A percentile compares a stretch with the other conserved stretches of the same genome.
phyloP scores from a whole-genome alignment of 30 jellyfish, hydroid and myxozoan species.

The Turritopsis dohrnii region DNA sequence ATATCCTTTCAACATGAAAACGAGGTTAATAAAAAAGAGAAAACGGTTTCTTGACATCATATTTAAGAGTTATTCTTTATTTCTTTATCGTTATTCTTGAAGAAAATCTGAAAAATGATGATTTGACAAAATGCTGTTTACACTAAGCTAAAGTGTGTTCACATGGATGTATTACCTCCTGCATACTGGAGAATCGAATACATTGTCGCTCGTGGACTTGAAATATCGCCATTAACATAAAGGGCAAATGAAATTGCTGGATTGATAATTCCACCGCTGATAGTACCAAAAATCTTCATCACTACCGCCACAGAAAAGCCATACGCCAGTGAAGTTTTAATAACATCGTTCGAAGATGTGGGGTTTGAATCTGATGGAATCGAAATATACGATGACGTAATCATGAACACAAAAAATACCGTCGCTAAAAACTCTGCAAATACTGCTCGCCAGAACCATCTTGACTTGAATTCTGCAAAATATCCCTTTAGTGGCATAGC shows the following conservation, averaged over 20 bases:
- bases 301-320: background rate
- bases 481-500: background rate
- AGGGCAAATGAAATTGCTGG: background rate
- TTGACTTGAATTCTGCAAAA: background rate
- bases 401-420: background rate
- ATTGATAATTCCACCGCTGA: constrained; percentile 7
- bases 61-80: too few relatives aligned
- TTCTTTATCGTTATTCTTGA: too few relatives aligned
- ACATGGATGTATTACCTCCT: background rate
- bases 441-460: constrained; percentile 9
- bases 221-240: constrained; percentile 6
- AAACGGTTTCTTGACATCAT: too few relatives aligned
- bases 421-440: background rate
- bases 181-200: constrained; percentile 4
- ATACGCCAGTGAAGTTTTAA: background rate
- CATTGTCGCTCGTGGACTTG: background rate
- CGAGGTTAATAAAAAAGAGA: too few relatives aligned
- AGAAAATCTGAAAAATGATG: too few relatives aligned
- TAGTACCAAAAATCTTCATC: background rate
- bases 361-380: background rate
- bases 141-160: background rate
- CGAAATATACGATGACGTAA: background rate
- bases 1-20: too few relatives aligned
- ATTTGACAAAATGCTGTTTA: background rate
- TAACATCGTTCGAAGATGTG: background rate